These are phyloP conservation scores for Naso thynnoides DNA, from an alignment of 2,797 vertebrate genomes.

Conservation along the genomic window DNA sequence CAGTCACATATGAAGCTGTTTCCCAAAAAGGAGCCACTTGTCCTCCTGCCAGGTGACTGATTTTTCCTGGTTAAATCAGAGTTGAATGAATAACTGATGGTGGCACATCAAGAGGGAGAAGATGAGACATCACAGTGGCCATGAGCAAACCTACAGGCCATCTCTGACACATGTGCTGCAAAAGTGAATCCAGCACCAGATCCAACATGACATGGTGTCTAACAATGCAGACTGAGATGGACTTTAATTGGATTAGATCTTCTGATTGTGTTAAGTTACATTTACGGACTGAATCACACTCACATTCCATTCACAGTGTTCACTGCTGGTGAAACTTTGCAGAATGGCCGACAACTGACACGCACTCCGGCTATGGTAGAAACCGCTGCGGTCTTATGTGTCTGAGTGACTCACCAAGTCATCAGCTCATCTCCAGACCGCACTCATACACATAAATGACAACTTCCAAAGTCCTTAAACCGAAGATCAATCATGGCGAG, in stretches of 20 bases:
- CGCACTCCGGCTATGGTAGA: slow-evolving; percentile 55
- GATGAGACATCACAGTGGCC: slow-evolving; percentile 56
- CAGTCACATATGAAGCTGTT: slow-evolving; percentile 38
- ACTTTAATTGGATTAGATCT: slow-evolving; percentile 64
- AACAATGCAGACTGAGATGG: slow-evolving; percentile 65
- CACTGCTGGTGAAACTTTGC: slow-evolving; percentile 41
- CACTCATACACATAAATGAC: slow-evolving; percentile 63
- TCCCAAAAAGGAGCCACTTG: slow-evolving; percentile 9
- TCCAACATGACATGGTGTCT: slow-evolving; percentile 70
- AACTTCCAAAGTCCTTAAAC: slow-evolving; percentile 62
- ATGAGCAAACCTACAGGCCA: slow-evolving; percentile 53
- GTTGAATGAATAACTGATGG: slow-evolving; percentile 50
- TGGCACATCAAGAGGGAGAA: slow-evolving; percentile 22
- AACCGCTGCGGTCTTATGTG: slow-evolving; percentile 67
- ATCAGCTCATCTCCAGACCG: slow-evolving; percentile 72
- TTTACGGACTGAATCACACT: slow-evolving; percentile 56
- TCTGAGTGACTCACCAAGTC: slow-evolving; percentile 70
- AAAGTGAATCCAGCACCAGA: slow-evolving; percentile 41
- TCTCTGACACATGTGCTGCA: slow-evolving; percentile 65
- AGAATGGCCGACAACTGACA: slow-evolving; percentile 47
- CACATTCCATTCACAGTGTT: slow-evolving; percentile 51
- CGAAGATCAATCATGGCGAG: slow-evolving; percentile 63
- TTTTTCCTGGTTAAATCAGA: slow-evolving; percentile 46
- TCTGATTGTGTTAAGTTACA: slow-evolving; percentile 54
- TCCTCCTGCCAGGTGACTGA: slow-evolving; percentile 44